Evolutionary conservation across 2,113 vertebrate genomes (phyloP).

Genomic region (Brachirus orientalis): DNA sequence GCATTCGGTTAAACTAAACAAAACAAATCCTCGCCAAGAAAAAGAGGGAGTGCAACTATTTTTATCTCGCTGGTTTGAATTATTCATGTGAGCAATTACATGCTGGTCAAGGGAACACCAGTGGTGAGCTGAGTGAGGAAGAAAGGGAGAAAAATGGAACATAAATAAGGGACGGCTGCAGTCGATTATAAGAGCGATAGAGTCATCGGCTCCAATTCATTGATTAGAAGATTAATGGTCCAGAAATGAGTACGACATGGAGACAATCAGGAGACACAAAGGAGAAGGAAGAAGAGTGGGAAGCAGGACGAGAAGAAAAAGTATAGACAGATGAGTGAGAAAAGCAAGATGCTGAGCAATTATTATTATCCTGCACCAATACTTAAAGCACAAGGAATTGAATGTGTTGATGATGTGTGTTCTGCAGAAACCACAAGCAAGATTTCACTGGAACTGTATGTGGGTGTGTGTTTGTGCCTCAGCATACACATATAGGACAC

Average conservation of each 20-base stretch:
- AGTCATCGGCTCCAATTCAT: conserved; percentile 75
- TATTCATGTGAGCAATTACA: conserved; percentile 75
- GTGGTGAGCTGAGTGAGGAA: conserved; percentile 48
- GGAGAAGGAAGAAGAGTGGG: conserved; percentile 9
- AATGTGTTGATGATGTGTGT: conserved; percentile 12
- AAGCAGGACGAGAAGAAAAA: conserved; percentile 36
- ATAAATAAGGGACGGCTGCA: conserved; percentile 72
- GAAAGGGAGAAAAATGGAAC: conserved; percentile 63
- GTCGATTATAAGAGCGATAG: conserved; percentile 73
- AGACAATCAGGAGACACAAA: conserved; percentile 55
- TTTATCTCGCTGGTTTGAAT: conserved; percentile 67
- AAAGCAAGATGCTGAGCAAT: conserved; percentile 23
- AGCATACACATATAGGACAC: conserved; percentile 1
- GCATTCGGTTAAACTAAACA: conserved; percentile 55
- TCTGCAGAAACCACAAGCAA: too few relatives aligned
- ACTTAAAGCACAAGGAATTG: conserved; percentile 9
- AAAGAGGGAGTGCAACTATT: conserved; percentile 65
- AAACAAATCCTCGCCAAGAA: conserved; percentile 59
- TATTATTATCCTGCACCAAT: conserved; percentile 21
- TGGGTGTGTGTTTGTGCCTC: background rate
- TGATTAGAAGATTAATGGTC: conserved; percentile 75
- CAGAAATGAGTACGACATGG: conserved; percentile 51
- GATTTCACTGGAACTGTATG: too few relatives aligned
- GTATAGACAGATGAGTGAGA: conserved; percentile 18
- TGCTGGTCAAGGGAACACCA: conserved; percentile 67